Base-by-base conservation (phyloP, 2,888 invertebrate species). In the Drosophila fulvimacula region DNA sequence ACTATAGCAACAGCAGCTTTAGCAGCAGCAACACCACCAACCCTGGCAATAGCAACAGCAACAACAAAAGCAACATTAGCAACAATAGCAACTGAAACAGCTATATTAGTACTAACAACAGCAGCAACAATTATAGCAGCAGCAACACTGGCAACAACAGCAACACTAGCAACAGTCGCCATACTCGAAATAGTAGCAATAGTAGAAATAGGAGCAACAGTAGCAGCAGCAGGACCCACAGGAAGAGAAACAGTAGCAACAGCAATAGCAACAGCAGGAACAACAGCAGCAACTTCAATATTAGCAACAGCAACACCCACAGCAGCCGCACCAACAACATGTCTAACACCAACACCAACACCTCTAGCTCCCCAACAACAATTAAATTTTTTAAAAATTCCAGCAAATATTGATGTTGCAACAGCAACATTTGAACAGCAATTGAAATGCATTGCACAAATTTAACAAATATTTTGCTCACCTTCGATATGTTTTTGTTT, bases 391-490 rank as follows among this genome's bases (percentile, higher is more conserved):
- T 10, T 10, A 5, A 17, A 3, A 1, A 0, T 2, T 30, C 48
- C 30, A 11, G 0, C 48, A 48, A 30, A 30, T 5, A 30, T 48
- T 51, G 49, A 5, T 15, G 10, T 32, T 51, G 49, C 4, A 30
- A 32, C 17, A 3, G 17, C 34, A 42, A 46, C 36, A 57, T 56
- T 56, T 69, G 27, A 36, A 41, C 49, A 56, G 44, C 52, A 69
- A 58, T 65, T 21, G 53, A 51, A 68, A 68, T 78, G 74, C 69
- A 52, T 73, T 55, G 51, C 49, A 27, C 15, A 38, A 59, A 55
- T 56, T 61, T 52, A 39, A 34, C 57, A 77, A 77, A 69, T 64
- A 73, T 73, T 73, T 77, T 36, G 9, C 52, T 38, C 41, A 55
- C 72, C 24, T 76, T 51, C 38, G 19, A 62, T 34, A n/a, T 13